Evolutionary conservation across 92 coral and sea anemone species (phyloP).

Genomic region (Meandrina meandrites): DNA sequence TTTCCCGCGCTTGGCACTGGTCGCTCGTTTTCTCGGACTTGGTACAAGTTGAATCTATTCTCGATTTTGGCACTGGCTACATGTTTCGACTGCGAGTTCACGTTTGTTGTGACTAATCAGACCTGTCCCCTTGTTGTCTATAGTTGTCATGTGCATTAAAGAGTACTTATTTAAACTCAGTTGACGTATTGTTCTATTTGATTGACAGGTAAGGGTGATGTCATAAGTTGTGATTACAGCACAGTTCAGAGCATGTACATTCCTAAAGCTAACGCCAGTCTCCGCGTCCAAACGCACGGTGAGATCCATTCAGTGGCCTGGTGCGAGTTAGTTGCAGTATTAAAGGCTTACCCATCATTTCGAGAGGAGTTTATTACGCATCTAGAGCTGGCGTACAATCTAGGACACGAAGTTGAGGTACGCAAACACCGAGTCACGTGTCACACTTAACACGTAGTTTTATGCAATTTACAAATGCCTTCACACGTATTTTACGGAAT

Average conservation of each 20-base stretch:
- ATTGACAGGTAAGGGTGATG: slow-evolving; percentile 87
- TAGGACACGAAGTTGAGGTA: slow-evolving; percentile 57
- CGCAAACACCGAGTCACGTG: background rate
- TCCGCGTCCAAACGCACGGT: slow-evolving; percentile 74
- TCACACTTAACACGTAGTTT: background rate
- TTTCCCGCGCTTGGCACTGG: too few relatives aligned
- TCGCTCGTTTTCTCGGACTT: background rate
- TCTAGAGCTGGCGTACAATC: slow-evolving; percentile 88
- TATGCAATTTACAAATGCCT: background rate
- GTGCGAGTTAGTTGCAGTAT: slow-evolving; percentile 84
- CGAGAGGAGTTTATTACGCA: slow-evolving; percentile 79
- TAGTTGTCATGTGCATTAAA: background rate
- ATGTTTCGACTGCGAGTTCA: too few relatives aligned
- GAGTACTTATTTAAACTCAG: background rate
- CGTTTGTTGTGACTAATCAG: background rate
- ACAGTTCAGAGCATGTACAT: slow-evolving; percentile 56
- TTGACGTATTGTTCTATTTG: background rate
- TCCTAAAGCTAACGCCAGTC: slow-evolving; percentile 94
- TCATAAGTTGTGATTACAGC: slow-evolving; percentile 91
- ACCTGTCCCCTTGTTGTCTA: background rate
- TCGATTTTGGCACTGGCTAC: background rate
- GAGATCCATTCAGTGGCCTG: slow-evolving; percentile 89
- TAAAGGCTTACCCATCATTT: slow-evolving; percentile 85
- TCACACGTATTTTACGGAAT: background rate
- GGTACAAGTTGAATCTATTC: too few relatives aligned